Conservation (phyloP, 2,888 invertebrate genomes). For the Meiosimyza platycephala region DNA sequence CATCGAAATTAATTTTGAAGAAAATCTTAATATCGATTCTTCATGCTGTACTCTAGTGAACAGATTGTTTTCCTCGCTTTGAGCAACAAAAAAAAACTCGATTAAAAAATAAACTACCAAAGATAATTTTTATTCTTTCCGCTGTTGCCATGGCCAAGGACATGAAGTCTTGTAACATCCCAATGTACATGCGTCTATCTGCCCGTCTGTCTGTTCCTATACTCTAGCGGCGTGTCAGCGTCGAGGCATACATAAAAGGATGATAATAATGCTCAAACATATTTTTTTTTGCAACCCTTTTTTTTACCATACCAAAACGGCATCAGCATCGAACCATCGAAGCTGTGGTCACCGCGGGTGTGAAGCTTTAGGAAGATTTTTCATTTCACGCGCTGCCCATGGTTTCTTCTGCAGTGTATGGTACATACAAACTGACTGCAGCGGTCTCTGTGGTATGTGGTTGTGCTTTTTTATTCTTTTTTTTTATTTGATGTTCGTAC, state of each 20-base stretch:
- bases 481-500: not conserved
- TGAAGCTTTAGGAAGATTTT: conserved; percentile 44
- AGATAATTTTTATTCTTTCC: conserved; percentile 44
- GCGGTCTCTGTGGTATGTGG: conserved; percentile 35
- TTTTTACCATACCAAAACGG: too few species aligned
- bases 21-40: too few species aligned
- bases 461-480: conserved; percentile 6
- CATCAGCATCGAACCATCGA: too few species aligned
- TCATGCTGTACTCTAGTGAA: too few species aligned
- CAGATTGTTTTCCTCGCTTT: too few species aligned
- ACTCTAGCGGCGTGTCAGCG: conserved; percentile 4
- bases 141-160: conserved; percentile 55
- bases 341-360: conserved; percentile 53
- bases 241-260: conserved; percentile 23
- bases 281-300: not conserved
- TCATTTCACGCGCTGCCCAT: conserved; percentile 45
- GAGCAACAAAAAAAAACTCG: conserved; percentile 37
- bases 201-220: not conserved
- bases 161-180: conserved; percentile 43
- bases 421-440: conserved; percentile 25
- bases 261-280: conserved; percentile 21
- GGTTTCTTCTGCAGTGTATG: conserved; percentile 30
- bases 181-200: not conserved
- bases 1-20: too few species aligned
- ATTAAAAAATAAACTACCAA: conserved; percentile 43